Conservation (phyloP, 37 sponge, comb jelly and placozoan genomes). For the Ianthella basta region DNA sequence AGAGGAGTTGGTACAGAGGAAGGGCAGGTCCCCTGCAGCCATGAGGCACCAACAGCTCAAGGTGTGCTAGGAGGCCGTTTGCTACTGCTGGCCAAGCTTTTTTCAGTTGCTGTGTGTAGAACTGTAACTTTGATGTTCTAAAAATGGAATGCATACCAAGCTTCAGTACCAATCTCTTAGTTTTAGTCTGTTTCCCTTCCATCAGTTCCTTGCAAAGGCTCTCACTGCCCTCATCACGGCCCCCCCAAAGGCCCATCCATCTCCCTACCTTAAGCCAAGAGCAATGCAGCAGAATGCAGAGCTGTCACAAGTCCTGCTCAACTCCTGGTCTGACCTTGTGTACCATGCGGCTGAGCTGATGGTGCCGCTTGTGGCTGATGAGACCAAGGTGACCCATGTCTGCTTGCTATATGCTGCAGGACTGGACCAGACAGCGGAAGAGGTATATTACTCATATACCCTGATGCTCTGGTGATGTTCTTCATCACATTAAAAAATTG, state of each 20-base stretch:
- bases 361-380: neutral
- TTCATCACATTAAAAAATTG: no score
- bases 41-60: slow-evolving; percentile 16
- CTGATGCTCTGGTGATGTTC: neutral
- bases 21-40: slow-evolving; percentile 6
- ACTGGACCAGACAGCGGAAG: neutral
- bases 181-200: neutral
- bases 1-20: neutral
- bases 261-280: neutral
- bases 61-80: neutral
- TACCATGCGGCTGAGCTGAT: neutral
- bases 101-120: no score
- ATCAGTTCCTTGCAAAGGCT: slow-evolving; percentile 18
- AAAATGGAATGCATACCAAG: no score
- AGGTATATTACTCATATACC: neutral
- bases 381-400: neutral
- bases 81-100: no score
- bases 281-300: no score
- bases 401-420: slow-evolving; percentile 3
- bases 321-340: slow-evolving; percentile 13
- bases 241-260: neutral
- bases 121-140: no score
- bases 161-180: no score
- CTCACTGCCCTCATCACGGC: neutral
- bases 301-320: neutral